Evolutionary conservation across 2,888 invertebrate genomes (phyloP), one percentile per base, ranked within the genome.

Genomic region (Limnephilus lunatus): DNA sequence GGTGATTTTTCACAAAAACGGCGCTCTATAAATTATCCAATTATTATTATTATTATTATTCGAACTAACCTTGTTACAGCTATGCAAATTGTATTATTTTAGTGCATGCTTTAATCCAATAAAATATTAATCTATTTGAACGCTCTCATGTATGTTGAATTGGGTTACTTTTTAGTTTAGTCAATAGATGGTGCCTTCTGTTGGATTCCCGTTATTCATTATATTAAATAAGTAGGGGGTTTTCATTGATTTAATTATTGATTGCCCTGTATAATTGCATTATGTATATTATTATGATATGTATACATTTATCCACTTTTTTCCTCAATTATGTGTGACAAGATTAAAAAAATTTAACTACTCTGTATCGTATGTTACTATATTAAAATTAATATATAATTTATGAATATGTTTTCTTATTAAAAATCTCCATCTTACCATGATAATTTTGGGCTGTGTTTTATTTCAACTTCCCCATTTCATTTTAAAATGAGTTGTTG

Each of bases 311-410:
- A 81, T 80, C 81, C 81, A 31, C 35, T 68, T 53, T 53, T 89
- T 80, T 32, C 80, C 35, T 89, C 80, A 25, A 89, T 89, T 81
- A 81, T n/a, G 88, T 89, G 88, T 89, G 88, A 81, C 88, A 89
- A 80, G 88, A 89, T 89, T 80, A 89, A 89, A 89, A 44, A 30
- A 32, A 80, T 89, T 80, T 44, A 80, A 89, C 88, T 80, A 68
- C 88, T 44, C 35, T 86, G 86, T 86, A 86, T 86, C 39, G 88
- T 89, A 89, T 89, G 88, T 89, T 89, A 89, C 88, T 89, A 81
- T 89, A 89, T 89, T 89, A 89, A 89, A 89, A 89, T 80, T 89
- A 89, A 89, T 89, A 89, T 89, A 89, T 89, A 89, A 89, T 89
- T 89, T 89, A 89, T 89, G 68, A 89, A 89, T 89, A 89, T 89